These are phyloP conservation scores for Microcebus griseorufus DNA, from an alignment of 2,113 vertebrate species.

Conservation along the genomic window DNA sequence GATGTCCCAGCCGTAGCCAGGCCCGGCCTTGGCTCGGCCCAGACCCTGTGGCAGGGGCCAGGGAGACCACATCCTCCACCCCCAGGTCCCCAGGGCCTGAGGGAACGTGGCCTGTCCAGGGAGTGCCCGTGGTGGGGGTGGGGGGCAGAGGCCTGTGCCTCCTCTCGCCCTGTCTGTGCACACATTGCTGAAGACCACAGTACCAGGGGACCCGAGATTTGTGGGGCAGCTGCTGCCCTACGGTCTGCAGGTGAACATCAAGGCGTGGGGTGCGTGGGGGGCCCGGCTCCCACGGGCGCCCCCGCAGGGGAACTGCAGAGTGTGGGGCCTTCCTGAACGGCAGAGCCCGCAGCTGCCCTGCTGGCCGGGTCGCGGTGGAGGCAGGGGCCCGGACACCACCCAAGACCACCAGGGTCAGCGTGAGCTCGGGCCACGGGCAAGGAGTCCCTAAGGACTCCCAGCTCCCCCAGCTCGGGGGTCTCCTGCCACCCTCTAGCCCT, in stretches of 20 bases:
- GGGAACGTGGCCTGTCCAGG: neutral
- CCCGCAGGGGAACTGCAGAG: neutral
- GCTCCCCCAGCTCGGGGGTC: neutral
- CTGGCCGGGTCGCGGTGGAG: neutral
- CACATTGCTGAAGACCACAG: neutral
- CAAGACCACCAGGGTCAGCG: neutral
- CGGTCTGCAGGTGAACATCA: neutral
- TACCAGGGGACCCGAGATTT: neutral
- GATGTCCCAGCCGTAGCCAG: too few relatives aligned
- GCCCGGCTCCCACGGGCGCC: neutral
- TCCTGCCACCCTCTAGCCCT: rapidly evolving
- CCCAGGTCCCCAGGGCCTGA: neutral
- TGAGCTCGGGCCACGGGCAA: neutral
- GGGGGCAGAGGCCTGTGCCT: neutral
- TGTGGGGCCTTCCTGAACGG: neutral
- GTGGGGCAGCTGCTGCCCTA: neutral
- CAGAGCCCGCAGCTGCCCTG: neutral
- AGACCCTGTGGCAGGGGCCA: neutral
- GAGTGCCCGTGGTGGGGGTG: neutral
- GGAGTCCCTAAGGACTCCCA: too few relatives aligned
- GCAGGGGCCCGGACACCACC: neutral
- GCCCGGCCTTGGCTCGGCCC: neutral
- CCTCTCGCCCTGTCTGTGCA: rapidly evolving
- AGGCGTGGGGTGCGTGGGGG: neutral
- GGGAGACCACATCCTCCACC: neutral